These are phyloP conservation scores for Rhodeus uyekii DNA, from an alignment of 2,797 vertebrate species.

Conservation along the genomic window DNA sequence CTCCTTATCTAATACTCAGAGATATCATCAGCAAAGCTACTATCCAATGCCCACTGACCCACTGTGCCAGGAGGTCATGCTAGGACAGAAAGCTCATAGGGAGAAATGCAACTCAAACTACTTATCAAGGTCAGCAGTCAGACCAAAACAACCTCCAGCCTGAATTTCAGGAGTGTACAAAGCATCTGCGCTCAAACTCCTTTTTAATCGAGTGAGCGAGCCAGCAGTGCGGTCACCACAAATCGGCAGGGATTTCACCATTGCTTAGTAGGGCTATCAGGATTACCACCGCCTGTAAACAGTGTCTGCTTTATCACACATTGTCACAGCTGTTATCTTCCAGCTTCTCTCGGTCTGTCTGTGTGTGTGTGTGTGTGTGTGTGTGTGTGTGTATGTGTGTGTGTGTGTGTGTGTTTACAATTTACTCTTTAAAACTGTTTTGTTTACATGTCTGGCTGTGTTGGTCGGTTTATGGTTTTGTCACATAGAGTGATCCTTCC, in stretches of 20 bases:
- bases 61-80: constrained; percentile 2
- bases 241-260: constrained; percentile 53
- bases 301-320: constrained; percentile 61
- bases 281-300: constrained; percentile 61
- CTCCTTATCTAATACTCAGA: not conserved
- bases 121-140: constrained; percentile 31
- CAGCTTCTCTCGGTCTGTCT: constrained; percentile 15
- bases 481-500: constrained; percentile 21
- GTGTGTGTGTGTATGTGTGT: constrained; percentile 15
- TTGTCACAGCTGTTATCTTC: constrained; percentile 58
- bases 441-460: constrained; percentile 49
- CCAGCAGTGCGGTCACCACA: constrained; percentile 30
- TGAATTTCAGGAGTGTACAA: not conserved
- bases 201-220: constrained; percentile 32
- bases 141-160: constrained; percentile 21
- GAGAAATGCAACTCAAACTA: constrained; percentile 16
- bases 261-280: constrained; percentile 58
- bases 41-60: not conserved
- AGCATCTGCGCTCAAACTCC: constrained; percentile 43
- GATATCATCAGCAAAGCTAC: not conserved
- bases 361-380: constrained; percentile 20
- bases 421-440: constrained; percentile 38
- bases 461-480: constrained; percentile 28
- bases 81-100: constrained; percentile 1
- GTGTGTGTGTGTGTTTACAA: constrained; percentile 14